A percentile compares a stretch with the other conserved stretches of the same genome.
Evolutionary conservation across 2,888 invertebrate genomes (phyloP).

Genomic region (Apamea sordens): DNA sequence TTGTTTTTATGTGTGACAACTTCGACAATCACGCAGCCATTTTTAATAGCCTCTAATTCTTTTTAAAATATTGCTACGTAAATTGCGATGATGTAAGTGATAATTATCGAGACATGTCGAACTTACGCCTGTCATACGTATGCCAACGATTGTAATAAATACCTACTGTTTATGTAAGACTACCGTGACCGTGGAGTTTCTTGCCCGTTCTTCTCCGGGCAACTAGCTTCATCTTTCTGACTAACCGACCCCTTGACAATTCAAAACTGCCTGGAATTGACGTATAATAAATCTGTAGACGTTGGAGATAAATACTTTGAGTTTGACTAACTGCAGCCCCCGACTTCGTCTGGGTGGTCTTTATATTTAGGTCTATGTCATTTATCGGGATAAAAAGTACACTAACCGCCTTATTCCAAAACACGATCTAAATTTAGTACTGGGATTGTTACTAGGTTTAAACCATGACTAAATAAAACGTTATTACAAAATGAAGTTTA

Average conservation of each 20-base stretch:
- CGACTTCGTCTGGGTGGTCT: neutral
- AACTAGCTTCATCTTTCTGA: too few species aligned
- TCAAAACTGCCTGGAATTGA: too few species aligned
- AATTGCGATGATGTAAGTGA: slow-evolving; percentile 52
- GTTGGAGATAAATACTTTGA: too few species aligned
- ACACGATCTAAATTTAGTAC: too few species aligned
- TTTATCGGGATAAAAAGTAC: neutral
- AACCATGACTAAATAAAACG: too few species aligned
- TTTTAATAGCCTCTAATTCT: slow-evolving; percentile 33
- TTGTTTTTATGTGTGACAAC: neutral
- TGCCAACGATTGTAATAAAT: slow-evolving; percentile 41
- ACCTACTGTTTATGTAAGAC: slow-evolving; percentile 12
- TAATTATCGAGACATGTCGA: slow-evolving; percentile 30
- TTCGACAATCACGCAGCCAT: slow-evolving; percentile 12
- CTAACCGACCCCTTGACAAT: too few species aligned
- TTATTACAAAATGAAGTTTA: too few species aligned
- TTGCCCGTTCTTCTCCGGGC: too few species aligned
- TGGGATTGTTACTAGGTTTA: too few species aligned
- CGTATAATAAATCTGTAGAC: too few species aligned
- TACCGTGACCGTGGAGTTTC: neutral
- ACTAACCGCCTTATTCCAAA: too few species aligned
- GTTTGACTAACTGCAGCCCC: too few species aligned
- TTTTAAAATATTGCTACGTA: slow-evolving; percentile 14
- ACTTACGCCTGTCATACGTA: slow-evolving; percentile 22
- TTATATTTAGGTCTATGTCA: neutral